phyloP scores from a whole-genome alignment of 2,888 invertebrate species.

The Acholoe squamosa region DNA sequence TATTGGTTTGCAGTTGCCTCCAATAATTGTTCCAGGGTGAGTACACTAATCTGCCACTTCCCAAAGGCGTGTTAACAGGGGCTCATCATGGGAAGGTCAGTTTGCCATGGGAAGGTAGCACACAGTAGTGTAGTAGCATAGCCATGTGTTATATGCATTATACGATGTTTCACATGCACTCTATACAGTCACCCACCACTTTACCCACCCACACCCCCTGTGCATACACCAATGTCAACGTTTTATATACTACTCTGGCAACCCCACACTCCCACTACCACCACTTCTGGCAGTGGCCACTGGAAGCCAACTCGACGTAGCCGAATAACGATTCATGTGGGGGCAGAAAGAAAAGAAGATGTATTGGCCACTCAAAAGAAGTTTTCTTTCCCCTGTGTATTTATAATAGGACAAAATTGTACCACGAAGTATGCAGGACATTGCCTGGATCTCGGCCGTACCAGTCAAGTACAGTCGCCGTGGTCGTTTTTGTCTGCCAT shows the following conservation, averaged over 20 bases:
- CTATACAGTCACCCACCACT: not conserved
- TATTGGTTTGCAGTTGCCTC: not conserved
- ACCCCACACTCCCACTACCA: not conserved
- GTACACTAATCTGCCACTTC: not conserved
- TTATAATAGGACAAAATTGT: not conserved
- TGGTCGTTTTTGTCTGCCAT: not conserved
- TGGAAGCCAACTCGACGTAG: not conserved
- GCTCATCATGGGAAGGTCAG: not conserved
- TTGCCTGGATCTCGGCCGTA: not conserved
- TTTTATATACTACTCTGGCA: not conserved
- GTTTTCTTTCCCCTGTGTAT: not conserved
- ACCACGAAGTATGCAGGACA: not conserved
- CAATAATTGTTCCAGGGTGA: not conserved
- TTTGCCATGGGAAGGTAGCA: not conserved
- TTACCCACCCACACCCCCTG: not conserved
- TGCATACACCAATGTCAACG: not conserved
- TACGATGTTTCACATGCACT: not conserved
- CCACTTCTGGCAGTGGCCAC: not conserved
- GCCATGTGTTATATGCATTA: not conserved
- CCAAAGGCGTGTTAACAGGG: not conserved
- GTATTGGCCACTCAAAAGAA: constrained; percentile 13
- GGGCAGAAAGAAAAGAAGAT: not conserved
- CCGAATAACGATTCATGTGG: not conserved
- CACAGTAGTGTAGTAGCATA: not conserved
- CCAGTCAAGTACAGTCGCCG: not conserved